These are phyloP conservation scores for Actenoides lindsayi DNA, from an alignment of 2,113 vertebrate genomes.

Conservation along the genomic window DNA sequence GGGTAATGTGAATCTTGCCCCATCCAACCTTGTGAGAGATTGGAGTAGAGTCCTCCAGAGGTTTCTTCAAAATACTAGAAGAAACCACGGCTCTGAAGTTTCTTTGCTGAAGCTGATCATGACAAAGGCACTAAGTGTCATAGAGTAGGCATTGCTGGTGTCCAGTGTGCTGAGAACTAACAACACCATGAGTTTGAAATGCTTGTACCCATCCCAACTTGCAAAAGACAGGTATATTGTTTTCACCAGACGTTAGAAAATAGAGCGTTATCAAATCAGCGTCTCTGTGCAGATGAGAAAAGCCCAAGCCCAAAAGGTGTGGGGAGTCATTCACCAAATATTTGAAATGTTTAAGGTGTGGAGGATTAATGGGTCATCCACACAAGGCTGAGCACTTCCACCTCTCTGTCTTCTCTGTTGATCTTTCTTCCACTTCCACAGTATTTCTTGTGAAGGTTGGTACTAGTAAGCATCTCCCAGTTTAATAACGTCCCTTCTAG, in stretches of 20 bases:
- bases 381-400: not conserved
- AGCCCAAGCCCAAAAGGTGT: not conserved
- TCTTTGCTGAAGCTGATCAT: not conserved
- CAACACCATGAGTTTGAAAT: not conserved
- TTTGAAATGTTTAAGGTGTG: not conserved
- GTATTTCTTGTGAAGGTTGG: not conserved
- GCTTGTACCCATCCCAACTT: not conserved
- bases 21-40: not conserved
- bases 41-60: not conserved
- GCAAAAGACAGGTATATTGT: not conserved
- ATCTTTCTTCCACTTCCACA: not conserved
- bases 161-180: not conserved
- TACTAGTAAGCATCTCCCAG: not conserved
- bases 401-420: not conserved
- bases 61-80: not conserved
- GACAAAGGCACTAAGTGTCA: not conserved
- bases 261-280: not conserved
- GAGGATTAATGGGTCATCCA: not conserved
- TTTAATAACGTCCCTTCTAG: accelerated
- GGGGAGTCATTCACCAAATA: not conserved
- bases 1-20: not conserved
- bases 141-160: not conserved
- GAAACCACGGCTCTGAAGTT: not conserved
- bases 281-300: not conserved
- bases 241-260: not conserved